Conservation (phyloP, 1,140 invertebrate genomes). For the Drosophila grimshawi region DNA sequence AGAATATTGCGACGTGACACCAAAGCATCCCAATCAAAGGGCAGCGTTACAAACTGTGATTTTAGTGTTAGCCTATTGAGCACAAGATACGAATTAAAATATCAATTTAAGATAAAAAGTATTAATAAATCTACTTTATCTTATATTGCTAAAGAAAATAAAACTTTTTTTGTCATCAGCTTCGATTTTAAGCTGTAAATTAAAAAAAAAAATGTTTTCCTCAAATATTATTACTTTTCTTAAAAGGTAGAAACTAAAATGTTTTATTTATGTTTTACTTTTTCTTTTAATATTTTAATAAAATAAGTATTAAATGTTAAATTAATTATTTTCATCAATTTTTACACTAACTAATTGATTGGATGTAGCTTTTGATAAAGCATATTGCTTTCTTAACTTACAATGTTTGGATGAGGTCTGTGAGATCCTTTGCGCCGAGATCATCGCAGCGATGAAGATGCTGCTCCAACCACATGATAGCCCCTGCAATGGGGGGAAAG, state of each 20-base stretch:
- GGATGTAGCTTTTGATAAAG: neutral
- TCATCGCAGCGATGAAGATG: constrained; percentile 70
- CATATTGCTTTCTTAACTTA: constrained; percentile 24
- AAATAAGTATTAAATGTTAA: too few relatives aligned
- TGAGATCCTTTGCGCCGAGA: constrained; percentile 60
- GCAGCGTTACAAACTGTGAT: constrained; percentile 40
- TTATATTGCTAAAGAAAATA: too few relatives aligned
- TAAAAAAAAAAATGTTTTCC: neutral
- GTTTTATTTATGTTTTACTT: too few relatives aligned
- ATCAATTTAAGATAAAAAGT: too few relatives aligned
- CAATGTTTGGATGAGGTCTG: constrained; percentile 56
- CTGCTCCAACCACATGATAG: constrained; percentile 88
- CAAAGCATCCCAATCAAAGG: constrained; percentile 47
- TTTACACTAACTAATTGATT: neutral
- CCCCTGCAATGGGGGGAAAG: constrained; percentile 89
- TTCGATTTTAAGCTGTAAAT: too few relatives aligned
- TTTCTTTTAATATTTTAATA: too few relatives aligned
- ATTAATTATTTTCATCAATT: too few relatives aligned
- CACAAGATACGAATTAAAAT: too few relatives aligned
- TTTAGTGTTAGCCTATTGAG: constrained; percentile 43
- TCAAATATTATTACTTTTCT: too few relatives aligned
- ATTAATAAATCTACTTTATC: too few relatives aligned
- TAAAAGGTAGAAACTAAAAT: too few relatives aligned
- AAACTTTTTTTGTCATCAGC: too few relatives aligned
- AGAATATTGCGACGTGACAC: constrained; percentile 68